Base-by-base conservation (phyloP, 2,888 invertebrate genomes). In the Microplitis manilae region DNA sequence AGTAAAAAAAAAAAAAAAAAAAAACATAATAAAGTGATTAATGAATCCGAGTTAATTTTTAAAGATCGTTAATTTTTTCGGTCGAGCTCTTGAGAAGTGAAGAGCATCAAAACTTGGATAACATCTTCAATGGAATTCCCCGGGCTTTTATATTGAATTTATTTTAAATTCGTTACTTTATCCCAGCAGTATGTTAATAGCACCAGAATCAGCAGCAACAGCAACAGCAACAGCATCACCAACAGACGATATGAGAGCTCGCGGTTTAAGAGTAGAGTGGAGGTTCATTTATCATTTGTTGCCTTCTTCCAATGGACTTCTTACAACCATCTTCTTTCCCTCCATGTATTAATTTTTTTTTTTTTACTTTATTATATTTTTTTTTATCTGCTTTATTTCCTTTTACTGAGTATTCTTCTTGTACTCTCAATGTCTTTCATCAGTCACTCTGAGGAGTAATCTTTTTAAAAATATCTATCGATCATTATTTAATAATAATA, bases 61-160 rank as follows among this genome's bases (percentile, higher is more conserved):
- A 50, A 13, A 50, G 50, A 50, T 50, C 13, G 50, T 68, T 40
- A n/a, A 62, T 30, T 61, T 40, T 40, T 40, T 50, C n/a, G 9
- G 9, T 8, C 68, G 15, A 30, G 30, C 30, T 30, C 41, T 41
- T 17, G 39, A 20, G 17, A 40, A 68, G 68, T 41, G 17, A 30
- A 41, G 62, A 30, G 50, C 50, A 50, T 50, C 50, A 50, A 50
- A 50, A 50, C 9, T 61, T 61, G 61, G 90, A 89, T 89, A 89
- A 90, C 86, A 90, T 89, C 89, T 89, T 86, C 87, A 87, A 87
- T 88, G 89, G 89, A 89, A 90, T 89, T 89, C 88, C 85, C 88
- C 86, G 84, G 83, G 87, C 88, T 88, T 88, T 89, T 88, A 88
- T 88, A 88, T 88, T 89, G 86, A 87, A 87, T 88, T 88, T 88